Percentiles rank a stretch among this genome's conserved stretches.
These are phyloP conservation scores for Phyllostomus hastatus DNA, from an alignment of 2,113 vertebrate species.

Conservation along the genomic window DNA sequence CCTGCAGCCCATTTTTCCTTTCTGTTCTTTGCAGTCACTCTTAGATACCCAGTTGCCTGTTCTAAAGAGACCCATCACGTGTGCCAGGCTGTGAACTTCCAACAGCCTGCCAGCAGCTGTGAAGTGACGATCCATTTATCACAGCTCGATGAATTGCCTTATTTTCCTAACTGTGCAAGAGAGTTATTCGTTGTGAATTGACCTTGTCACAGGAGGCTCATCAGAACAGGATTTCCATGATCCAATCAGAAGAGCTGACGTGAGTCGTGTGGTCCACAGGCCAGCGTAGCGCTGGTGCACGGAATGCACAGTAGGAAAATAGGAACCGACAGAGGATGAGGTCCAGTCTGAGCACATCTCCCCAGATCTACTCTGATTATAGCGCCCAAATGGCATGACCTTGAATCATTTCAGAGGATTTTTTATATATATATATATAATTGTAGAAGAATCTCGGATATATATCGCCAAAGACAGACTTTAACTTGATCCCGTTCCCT, in stretches of 20 bases:
- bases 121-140: background rate
- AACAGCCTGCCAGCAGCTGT: background rate
- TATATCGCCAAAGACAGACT: background rate
- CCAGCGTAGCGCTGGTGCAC: background rate
- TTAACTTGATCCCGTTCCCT: conserved; percentile 3
- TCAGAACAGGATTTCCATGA: background rate
- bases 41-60: background rate
- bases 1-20: background rate
- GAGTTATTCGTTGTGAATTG: background rate
- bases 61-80: background rate
- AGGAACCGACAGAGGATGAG: background rate
- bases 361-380: background rate
- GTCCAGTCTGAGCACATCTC: background rate
- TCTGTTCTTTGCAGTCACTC: background rate
- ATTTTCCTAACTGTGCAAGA: background rate
- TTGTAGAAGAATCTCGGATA: background rate
- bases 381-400: background rate
- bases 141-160: background rate
- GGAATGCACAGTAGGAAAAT: background rate
- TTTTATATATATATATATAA: background rate
- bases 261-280: background rate
- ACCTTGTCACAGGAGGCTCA: background rate
- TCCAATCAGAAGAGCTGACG: background rate
- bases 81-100: background rate
- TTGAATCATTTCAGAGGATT: background rate